Percentiles rank a stretch among this genome's conserved stretches.
Evolutionary conservation across 2,797 vertebrate species (phyloP).

Genomic region (Tinamus major): DNA sequence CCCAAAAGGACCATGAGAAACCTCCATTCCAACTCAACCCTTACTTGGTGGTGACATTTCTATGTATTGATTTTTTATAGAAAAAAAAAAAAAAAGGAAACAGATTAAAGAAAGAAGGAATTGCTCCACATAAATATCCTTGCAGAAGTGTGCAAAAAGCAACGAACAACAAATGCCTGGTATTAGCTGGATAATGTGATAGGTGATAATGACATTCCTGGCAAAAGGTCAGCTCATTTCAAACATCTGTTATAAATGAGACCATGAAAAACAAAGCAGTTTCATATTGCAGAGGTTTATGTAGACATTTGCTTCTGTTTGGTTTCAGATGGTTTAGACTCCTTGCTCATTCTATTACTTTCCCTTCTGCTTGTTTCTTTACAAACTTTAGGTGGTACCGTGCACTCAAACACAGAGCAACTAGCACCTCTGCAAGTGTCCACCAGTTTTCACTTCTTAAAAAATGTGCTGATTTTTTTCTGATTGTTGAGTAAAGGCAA

Average conservation of each 20-base stretch:
- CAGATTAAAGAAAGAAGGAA: neutral
- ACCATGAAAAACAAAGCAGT: constrained; percentile 2
- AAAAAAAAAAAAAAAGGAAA: neutral
- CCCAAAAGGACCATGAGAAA: neutral
- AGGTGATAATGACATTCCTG: constrained; percentile 45
- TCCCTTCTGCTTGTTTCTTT: neutral
- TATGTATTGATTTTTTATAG: neutral
- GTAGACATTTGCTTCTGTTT: constrained; percentile 22
- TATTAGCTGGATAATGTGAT: constrained; percentile 12
- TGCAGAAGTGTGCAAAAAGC: neutral
- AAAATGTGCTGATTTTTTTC: neutral
- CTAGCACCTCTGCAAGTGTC: neutral
- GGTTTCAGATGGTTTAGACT: neutral
- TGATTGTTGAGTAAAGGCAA: neutral
- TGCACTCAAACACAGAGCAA: neutral
- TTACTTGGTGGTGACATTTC: neutral
- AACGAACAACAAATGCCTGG: neutral
- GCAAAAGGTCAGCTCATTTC: constrained; percentile 49
- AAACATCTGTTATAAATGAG: constrained; percentile 38
- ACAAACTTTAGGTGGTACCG: neutral
- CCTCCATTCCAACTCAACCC: neutral
- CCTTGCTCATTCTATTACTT: neutral
- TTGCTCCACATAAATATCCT: neutral
- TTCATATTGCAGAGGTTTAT: neutral
- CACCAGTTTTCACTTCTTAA: neutral